A percentile compares a stretch with the other conserved stretches of the same genome.
Evolutionary conservation across 2,888 invertebrate genomes (phyloP).

Genomic region (Phasia obesa): DNA sequence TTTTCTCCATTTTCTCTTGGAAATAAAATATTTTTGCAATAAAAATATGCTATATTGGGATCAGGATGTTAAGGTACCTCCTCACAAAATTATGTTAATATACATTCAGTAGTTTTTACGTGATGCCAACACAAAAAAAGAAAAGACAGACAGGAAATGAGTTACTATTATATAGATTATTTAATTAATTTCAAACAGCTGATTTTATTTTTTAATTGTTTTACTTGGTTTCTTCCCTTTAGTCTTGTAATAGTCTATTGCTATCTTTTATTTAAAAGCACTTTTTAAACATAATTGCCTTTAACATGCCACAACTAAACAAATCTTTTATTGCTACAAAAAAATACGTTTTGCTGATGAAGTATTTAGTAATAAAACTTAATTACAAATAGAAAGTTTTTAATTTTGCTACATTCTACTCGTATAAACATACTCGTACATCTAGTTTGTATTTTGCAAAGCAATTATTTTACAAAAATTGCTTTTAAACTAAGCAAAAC

Average conservation of each 20-base stretch:
- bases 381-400: constrained; percentile 18
- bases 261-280: constrained; percentile 5
- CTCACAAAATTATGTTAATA: no score
- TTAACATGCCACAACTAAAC: constrained; percentile 59
- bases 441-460: neutral
- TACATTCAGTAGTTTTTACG: no score
- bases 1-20: no score
- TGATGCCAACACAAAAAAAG: no score
- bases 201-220: neutral
- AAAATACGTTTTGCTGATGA: constrained; percentile 14
- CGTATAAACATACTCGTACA: neutral
- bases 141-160: no score
- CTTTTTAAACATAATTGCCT: constrained; percentile 60
- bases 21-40: no score
- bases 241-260: neutral
- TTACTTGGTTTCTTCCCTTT: constrained; percentile 9
- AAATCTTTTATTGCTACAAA: constrained; percentile 31
- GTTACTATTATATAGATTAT: no score
- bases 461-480: no score
- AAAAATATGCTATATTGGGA: no score
- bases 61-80: no score
- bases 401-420: neutral
- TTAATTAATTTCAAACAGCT: no score
- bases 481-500: no score
- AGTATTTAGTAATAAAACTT: constrained; percentile 39